These are phyloP conservation scores for Kryptolebias ocellatus DNA, from an alignment of 2,797 vertebrate species.

Conservation along the genomic window DNA sequence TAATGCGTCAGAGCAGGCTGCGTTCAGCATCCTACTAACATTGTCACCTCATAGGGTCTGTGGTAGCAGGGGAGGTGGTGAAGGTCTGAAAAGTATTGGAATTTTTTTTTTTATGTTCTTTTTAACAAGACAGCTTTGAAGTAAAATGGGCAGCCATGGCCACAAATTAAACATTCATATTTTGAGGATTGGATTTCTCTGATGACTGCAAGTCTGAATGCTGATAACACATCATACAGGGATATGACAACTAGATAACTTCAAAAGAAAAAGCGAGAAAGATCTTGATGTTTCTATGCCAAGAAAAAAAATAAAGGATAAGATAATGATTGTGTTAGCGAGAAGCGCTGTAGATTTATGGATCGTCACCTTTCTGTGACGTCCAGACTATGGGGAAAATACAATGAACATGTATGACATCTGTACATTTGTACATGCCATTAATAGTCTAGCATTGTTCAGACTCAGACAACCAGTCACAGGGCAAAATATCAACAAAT, in stretches of 20 bases:
- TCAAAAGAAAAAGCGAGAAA: slow-evolving; percentile 28
- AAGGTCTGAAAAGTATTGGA: neutral
- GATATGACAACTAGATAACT: slow-evolving; percentile 30
- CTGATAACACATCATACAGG: slow-evolving; percentile 19
- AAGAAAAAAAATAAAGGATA: slow-evolving; percentile 6
- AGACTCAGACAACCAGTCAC: slow-evolving; percentile 57
- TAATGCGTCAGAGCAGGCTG: neutral
- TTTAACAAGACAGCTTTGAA: too few relatives aligned
- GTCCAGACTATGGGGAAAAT: slow-evolving; percentile 28
- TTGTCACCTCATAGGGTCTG: slow-evolving; percentile 16
- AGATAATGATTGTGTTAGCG: slow-evolving; percentile 34
- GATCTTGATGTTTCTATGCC: slow-evolving; percentile 5
- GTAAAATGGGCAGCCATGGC: neutral
- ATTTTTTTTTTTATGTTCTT: slow-evolving; percentile 12
- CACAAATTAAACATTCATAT: slow-evolving; percentile 60
- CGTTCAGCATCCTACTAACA: slow-evolving; percentile 1
- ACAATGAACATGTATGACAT: slow-evolving; percentile 44
- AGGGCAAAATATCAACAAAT: slow-evolving; percentile 59
- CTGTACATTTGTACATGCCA: slow-evolving; percentile 67
- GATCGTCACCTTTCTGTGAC: slow-evolving; percentile 26
- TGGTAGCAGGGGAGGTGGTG: slow-evolving; percentile 11
- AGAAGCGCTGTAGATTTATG: slow-evolving; percentile 26
- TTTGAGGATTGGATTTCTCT: slow-evolving; percentile 55
- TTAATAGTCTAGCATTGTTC: slow-evolving; percentile 67
- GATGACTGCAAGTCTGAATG: slow-evolving; percentile 28